Percentiles rank a stretch among this genome's conserved stretches.
These are phyloP conservation scores for Rousettus madagascariensis DNA, from an alignment of 2,797 vertebrate genomes.

Conservation along the genomic window DNA sequence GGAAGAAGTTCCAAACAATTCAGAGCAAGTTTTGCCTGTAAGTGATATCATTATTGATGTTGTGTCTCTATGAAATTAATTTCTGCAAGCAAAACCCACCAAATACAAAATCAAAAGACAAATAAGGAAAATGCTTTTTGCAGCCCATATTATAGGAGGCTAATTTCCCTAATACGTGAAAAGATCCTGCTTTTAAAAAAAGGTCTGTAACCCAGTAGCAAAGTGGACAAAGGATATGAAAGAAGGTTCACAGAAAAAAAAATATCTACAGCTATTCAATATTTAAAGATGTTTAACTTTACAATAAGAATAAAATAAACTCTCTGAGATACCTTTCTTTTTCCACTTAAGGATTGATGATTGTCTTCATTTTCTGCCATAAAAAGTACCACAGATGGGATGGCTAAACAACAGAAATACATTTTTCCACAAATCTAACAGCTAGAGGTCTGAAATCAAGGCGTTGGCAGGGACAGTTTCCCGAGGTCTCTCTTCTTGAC, in stretches of 20 bases:
- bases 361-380: background rate
- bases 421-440: background rate
- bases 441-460: background rate
- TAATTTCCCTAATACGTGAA: background rate
- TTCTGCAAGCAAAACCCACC: background rate
- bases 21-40: background rate
- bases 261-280: accelerated
- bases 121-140: background rate
- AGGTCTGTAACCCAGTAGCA: background rate
- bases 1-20: background rate
- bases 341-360: too few relatives aligned
- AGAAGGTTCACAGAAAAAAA: background rate
- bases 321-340: background rate
- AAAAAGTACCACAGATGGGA: accelerated
- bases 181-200: background rate
- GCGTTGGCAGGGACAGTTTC: accelerated
- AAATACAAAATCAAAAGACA: background rate
- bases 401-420: background rate
- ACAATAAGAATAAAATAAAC: background rate
- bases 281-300: background rate
- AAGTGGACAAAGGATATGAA: background rate
- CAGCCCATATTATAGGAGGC: background rate
- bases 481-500: background rate
- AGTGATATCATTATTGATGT: background rate
- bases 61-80: background rate